Base-by-base conservation (phyloP, 2,888 invertebrate genomes). In the Vesta saturnalis region DNA sequence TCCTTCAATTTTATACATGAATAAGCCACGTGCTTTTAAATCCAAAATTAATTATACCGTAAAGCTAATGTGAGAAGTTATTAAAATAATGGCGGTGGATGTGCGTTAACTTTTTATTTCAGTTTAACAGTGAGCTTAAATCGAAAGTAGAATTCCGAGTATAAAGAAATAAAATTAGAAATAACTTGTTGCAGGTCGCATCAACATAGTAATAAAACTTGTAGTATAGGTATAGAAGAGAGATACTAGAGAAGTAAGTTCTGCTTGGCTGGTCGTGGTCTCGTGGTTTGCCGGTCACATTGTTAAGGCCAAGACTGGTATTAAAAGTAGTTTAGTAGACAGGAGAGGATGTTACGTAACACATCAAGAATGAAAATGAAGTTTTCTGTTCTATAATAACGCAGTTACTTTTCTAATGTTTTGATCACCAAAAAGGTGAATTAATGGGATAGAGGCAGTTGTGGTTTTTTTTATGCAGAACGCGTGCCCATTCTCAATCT, bases 241-340 rank as follows among this genome's bases (percentile, higher is more conserved):
- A 68, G 64, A 60, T 63, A 60, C 22, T 60, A 64, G 60, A 56
- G 61, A 61, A 65, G 64, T 64, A 49, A 22, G 69, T 69, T 65
- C 64, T 47, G 56, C 64, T 58, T 65, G 61, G 69, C 59, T 58
- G 49, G 61, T 69, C 69, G 69, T 63, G 68, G 68, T 68, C 64
- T 68, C 64, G 68, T 65, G 69, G 69, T 69, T 65, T 65, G 69
- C 61, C 39, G 69, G 69, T 69, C 62, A 65, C 61, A 63, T 55
- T 61, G 69, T 59, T 69, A 69, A 69, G 69, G 65, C 69, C 69
- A 69, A 69, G 69, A 65, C 64, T 69, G 58, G 55, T 65, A 65
- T 65, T 68, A 68, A 68, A 68, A 68, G 68, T 68, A 68, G 68
- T 65, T 65, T 69, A 69, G 65, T 69, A 62, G 69, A 69, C 61